Evolutionary conservation across 2,797 vertebrate genomes (phyloP), one percentile per base, ranked within the genome.

Genomic region (Tadarida brasiliensis): DNA sequence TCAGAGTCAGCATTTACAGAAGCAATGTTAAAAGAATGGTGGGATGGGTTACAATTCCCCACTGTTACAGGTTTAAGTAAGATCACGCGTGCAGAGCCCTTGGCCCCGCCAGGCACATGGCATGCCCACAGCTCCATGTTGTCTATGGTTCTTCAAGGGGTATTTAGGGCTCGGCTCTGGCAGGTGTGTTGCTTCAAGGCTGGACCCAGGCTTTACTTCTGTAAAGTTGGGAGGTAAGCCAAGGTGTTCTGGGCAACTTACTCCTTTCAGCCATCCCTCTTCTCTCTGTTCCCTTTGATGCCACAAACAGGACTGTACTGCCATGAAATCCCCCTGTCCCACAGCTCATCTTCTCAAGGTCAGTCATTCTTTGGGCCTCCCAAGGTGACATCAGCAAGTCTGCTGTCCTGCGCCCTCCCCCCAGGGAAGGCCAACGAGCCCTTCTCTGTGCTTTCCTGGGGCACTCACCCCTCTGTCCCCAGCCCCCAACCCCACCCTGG

Each of bases 121-220:
- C 10, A 5, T 1, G 1, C 19, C 33, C 0, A 12, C 16, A 35
- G 22, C 0, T 1, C 12, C 1, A 1, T 0, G 0, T 30, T 59
- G 51, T 28, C 67, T 22, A 47, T 22, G 4, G 44, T 12, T 47
- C 63, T 33, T 49, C 1, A 0, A 61, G 61, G 20, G 63, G 9
- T 54, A 12, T 70, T 15, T 26, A 65, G 56, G 47, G 47, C 28
- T 28, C 0, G 0, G 59, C 57, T 80, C 76, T 84, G 81, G 47
- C 63, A 54, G 11, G 33, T 44, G 4, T 7, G 19, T 3, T 49
- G 56, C 19, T 0, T 78, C 84, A 57, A 68, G 57, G 61, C 56
- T 39, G 49, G 61, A n/a, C 28, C 17, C 49, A 56, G 73, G 19
- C 44, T 85, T 71, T 67, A 57, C 30, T 96, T 92, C 59, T 80